A percentile compares a stretch with the other conserved stretches of the same genome.
These are phyloP conservation scores for Anniella stebbinsi DNA, from an alignment of 2,797 vertebrate species.

Conservation along the genomic window DNA sequence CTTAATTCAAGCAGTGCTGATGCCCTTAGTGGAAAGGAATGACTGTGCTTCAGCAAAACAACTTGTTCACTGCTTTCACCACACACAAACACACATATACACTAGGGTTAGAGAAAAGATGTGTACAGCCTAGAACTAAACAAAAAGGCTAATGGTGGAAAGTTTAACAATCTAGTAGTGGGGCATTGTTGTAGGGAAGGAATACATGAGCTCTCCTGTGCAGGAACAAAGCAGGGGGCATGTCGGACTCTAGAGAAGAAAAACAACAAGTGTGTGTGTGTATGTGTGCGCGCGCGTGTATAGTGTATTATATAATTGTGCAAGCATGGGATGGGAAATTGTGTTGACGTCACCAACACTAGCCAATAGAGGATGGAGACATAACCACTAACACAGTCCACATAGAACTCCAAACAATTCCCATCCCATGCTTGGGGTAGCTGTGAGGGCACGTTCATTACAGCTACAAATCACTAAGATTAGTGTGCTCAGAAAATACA, in stretches of 20 bases:
- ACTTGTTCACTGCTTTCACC: neutral
- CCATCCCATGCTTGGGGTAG: too few relatives aligned
- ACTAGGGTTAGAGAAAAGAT: neutral
- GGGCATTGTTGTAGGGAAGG: neutral
- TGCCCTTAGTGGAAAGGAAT: neutral
- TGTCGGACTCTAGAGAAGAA: neutral
- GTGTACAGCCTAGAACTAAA: neutral
- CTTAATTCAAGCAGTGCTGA: neutral
- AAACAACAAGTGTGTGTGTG: neutral
- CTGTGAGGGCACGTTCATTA: neutral
- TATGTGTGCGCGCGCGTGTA: too few relatives aligned
- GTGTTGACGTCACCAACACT: neutral
- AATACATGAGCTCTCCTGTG: neutral
- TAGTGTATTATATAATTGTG: neutral
- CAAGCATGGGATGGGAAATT: neutral
- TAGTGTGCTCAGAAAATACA: neutral
- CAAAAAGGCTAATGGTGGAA: neutral
- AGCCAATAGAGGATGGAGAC: neutral
- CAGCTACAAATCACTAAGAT: neutral
- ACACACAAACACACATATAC: neutral
- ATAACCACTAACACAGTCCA: neutral
- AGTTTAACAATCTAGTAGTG: neutral
- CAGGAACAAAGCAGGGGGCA: neutral
- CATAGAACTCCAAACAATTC: neutral
- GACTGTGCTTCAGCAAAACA: neutral